Evolutionary conservation across 2,113 vertebrate species (phyloP).

Genomic region (Nanger granti): DNA sequence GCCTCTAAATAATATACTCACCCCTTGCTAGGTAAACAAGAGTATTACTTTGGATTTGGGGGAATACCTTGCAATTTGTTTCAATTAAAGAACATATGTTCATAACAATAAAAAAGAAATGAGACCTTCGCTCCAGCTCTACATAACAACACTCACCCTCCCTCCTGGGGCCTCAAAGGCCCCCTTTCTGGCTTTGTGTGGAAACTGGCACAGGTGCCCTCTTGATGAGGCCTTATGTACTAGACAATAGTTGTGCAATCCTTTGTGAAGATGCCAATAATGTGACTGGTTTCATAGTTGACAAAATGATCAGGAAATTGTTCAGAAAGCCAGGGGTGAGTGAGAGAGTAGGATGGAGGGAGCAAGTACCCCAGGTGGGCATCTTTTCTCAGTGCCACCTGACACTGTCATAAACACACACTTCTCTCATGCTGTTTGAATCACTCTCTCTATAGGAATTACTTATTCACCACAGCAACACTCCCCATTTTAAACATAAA

Average conservation of each 20-base stretch:
- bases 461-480: not conserved
- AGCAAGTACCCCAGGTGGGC: accelerated
- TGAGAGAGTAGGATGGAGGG: not conserved
- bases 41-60: not conserved
- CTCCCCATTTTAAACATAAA: not conserved
- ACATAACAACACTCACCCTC: not conserved
- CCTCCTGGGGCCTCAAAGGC: not conserved
- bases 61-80: not conserved
- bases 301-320: not conserved
- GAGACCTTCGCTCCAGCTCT: not conserved
- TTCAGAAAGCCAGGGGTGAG: not conserved
- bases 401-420: not conserved
- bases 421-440: accelerated
- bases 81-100: not conserved
- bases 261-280: not conserved
- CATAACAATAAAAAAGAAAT: not conserved
- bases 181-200: not conserved
- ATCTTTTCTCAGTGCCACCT: not conserved
- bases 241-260: not conserved
- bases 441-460: not conserved
- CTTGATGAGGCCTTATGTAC: not conserved
- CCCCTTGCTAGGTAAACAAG: not conserved
- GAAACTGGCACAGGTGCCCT: not conserved
- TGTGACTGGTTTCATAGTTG: not conserved
- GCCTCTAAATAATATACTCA: not conserved